These are phyloP conservation scores for Exaiptasia diaphana DNA, from an alignment of 64 coral and sea anemone genomes.

Conservation along the genomic window DNA sequence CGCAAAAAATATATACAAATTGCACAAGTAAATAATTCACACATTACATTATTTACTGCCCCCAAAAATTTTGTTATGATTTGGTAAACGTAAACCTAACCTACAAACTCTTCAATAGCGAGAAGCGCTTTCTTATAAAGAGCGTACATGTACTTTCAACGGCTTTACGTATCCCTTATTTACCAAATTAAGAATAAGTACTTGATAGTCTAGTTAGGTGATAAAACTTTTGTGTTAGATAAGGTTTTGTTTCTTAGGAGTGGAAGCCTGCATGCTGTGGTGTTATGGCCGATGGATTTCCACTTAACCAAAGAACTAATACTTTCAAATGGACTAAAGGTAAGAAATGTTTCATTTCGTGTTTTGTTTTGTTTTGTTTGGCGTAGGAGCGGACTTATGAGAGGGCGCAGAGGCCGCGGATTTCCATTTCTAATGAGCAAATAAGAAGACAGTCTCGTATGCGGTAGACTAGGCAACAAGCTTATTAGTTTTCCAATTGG, in stretches of 20 bases:
- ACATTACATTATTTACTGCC: too few relatives aligned
- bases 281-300: constrained; percentile 96
- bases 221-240: neutral
- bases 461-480: too few relatives aligned
- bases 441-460: too few relatives aligned
- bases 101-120: neutral
- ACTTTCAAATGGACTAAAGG: constrained; percentile 77
- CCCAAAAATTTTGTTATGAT: too few relatives aligned
- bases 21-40: too few relatives aligned
- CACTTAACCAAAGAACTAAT: constrained; percentile 59
- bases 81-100: neutral
- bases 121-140: neutral
- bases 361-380: neutral
- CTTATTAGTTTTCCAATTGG: too few relatives aligned
- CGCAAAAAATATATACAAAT: too few relatives aligned
- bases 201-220: neutral
- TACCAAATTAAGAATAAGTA: neutral
- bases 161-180: neutral
- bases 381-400: too few relatives aligned
- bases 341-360: neutral
- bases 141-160: neutral
- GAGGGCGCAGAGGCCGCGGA: too few relatives aligned
- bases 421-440: too few relatives aligned
- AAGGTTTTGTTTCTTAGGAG: constrained; percentile 8
- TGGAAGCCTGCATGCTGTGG: constrained; percentile 67